A percentile compares a stretch with the other conserved stretches of the same genome.
Evolutionary conservation across 1,140 invertebrate species (phyloP).

Genomic region (Cyphomyrmex costatus): DNA sequence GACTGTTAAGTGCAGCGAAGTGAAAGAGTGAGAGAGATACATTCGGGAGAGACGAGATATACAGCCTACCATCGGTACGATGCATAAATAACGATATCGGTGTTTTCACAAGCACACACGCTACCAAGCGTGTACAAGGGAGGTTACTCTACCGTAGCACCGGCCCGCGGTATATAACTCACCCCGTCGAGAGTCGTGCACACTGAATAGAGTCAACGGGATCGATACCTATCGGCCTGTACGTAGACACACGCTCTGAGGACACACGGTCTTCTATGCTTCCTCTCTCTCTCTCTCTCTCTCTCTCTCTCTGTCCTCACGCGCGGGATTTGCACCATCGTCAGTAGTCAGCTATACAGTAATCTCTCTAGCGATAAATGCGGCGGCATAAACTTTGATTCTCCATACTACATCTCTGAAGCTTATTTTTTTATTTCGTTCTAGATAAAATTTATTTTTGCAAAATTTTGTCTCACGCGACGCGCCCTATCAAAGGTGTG

Average conservation of each 20-base stretch:
- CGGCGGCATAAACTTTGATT: slow-evolving; percentile 24
- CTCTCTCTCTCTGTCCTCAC: slow-evolving; percentile 63
- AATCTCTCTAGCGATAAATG: slow-evolving; percentile 19
- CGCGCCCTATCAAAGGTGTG: neutral
- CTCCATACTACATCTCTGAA: slow-evolving; percentile 20
- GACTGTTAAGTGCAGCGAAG: slow-evolving; percentile 6
- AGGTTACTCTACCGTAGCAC: slow-evolving; percentile 82
- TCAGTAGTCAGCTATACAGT: slow-evolving; percentile 10
- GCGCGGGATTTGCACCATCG: neutral
- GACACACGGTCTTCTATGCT: slow-evolving; percentile 61
- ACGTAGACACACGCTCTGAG: slow-evolving; percentile 77
- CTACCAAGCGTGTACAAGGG: slow-evolving; percentile 80
- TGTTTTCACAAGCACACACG: slow-evolving; percentile 85
- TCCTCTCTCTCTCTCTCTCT: slow-evolving; percentile 43
- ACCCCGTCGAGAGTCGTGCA: slow-evolving; percentile 82
- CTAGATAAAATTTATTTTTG: neutral
- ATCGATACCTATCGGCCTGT: slow-evolving; percentile 85
- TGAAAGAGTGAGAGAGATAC: neutral
- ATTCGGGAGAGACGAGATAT: slow-evolving; percentile 72
- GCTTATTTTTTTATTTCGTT: slow-evolving; percentile 35
- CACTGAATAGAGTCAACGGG: slow-evolving; percentile 84
- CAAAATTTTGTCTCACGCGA: neutral
- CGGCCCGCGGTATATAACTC: slow-evolving; percentile 83
- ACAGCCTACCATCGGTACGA: slow-evolving; percentile 77
- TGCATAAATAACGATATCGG: slow-evolving; percentile 86